A percentile compares a stretch with the other conserved stretches of the same genome.
Conservation (phyloP, 1,140 invertebrate species). For the Acromyrmex charruanus region DNA sequence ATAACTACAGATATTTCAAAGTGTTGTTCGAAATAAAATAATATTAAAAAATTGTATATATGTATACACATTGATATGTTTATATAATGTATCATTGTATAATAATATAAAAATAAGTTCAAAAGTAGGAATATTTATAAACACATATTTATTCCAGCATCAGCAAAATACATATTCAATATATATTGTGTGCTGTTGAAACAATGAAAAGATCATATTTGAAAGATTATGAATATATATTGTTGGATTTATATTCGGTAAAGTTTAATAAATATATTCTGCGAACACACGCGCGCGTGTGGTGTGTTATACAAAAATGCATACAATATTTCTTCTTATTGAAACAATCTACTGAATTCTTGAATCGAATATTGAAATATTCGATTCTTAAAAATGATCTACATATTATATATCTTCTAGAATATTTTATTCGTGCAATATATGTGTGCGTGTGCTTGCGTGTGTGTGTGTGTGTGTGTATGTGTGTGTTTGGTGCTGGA, state of each 20-base stretch:
- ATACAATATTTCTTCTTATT: constrained; percentile 1
- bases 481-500: neutral
- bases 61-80: neutral
- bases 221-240: neutral
- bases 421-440: constrained; percentile 39
- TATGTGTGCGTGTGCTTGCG: no score
- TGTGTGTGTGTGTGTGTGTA: no score
- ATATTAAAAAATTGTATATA: neutral
- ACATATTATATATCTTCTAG: constrained; percentile 1
- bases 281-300: neutral
- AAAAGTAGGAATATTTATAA: constrained; percentile 26
- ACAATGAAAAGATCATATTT: constrained; percentile 28
- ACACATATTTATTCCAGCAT: constrained; percentile 52
- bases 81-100: neutral
- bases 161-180: constrained; percentile 40
- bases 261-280: constrained; percentile 28
- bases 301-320: constrained; percentile 21
- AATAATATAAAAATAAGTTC: constrained; percentile 17
- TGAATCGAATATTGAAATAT: constrained; percentile 22
- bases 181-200: constrained; percentile 21
- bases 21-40: neutral
- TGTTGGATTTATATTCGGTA: constrained; percentile 16
- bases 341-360: constrained; percentile 11
- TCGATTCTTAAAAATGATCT: neutral
- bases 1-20: neutral